These are phyloP conservation scores for Oncorhynchus masou DNA, from an alignment of 2,113 vertebrate species.

Conservation along the genomic window DNA sequence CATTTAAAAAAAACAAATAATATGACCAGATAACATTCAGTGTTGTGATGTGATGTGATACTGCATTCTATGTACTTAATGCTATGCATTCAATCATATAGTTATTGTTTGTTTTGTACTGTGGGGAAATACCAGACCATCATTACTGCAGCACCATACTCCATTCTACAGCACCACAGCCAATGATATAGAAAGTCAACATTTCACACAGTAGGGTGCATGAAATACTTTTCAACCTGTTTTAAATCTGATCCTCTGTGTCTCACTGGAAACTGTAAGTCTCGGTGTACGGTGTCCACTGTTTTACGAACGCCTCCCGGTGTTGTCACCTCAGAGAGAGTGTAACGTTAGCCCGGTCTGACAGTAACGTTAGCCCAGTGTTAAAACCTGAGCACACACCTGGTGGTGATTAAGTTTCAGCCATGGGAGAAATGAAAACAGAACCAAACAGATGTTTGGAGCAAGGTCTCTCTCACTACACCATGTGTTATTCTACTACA, in stretches of 20 bases:
- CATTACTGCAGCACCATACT: too few species aligned
- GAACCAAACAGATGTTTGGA: conserved; percentile 31
- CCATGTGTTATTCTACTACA: conserved; percentile 10
- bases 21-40: not conserved
- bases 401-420: conserved; percentile 49
- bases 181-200: not conserved
- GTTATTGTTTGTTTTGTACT: not conserved
- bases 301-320: conserved; percentile 12
- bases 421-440: conserved; percentile 8
- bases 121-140: too few species aligned
- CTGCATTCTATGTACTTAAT: not conserved
- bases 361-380: not conserved
- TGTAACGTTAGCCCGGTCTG: not conserved
- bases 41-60: not conserved
- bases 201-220: not conserved
- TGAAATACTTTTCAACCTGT: not conserved
- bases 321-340: conserved; percentile 21
- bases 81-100: not conserved
- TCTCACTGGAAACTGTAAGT: not conserved
- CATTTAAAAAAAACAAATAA: conserved; percentile 9
- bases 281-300: not conserved
- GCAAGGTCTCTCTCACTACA: conserved; percentile 11
- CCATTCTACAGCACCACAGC: not conserved
- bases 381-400: conserved; percentile 26
- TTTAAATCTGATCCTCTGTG: not conserved